A percentile compares a stretch with the other conserved stretches of the same genome.
phyloP scores from a whole-genome alignment of 2,113 vertebrate genomes.

The Heloderma charlesbogerti region DNA sequence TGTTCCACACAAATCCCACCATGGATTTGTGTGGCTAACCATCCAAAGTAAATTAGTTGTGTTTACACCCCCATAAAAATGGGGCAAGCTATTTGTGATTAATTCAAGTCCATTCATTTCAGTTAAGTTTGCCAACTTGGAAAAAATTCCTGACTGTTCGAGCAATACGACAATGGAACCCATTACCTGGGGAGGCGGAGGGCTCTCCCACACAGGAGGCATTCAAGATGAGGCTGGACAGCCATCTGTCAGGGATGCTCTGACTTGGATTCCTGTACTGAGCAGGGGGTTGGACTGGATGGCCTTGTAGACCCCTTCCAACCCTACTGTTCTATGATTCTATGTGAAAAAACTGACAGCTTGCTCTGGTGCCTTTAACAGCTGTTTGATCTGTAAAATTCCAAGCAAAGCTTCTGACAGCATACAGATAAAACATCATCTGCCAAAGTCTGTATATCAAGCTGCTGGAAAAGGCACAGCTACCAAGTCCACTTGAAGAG shows the following conservation, averaged over 20 bases:
- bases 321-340: no score
- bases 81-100: neutral
- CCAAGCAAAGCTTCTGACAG: neutral
- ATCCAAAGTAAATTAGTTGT: neutral
- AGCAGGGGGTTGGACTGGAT: no score
- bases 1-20: neutral
- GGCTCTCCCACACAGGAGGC: no score
- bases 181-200: no score
- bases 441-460: neutral
- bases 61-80: neutral
- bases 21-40: no score
- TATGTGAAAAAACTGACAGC: no score
- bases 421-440: neutral
- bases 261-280: no score
- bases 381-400: neutral
- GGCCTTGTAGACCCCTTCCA: no score
- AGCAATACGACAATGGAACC: no score
- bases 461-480: neutral
- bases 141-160: neutral
- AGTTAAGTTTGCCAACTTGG: neutral
- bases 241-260: no score
- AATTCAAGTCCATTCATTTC: neutral
- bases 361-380: neutral
- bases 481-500: neutral
- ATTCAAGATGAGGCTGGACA: no score